Evolutionary conservation across 2,888 invertebrate species (phyloP), one percentile per base, ranked within the genome.

Genomic region (Prosapia bicincta): DNA sequence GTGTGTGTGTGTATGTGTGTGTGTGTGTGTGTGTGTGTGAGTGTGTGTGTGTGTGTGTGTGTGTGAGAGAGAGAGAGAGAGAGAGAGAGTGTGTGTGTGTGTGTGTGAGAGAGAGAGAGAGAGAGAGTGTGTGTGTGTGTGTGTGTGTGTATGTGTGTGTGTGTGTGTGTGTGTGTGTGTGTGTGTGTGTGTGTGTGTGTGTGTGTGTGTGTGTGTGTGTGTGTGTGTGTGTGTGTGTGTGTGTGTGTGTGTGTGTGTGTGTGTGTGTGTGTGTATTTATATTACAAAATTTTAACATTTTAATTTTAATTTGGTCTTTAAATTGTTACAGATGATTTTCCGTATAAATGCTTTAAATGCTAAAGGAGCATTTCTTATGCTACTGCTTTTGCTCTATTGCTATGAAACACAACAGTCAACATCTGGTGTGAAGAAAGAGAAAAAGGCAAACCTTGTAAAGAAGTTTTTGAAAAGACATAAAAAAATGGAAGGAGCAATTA

Each of bases 401-500:
- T 20, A 20, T n/a, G 54, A 54, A 9, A 20, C 54, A 54, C 20
- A 20, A 20, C 54, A 54, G 54, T 54, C 54, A 20, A 54, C 3
- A 13, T 5, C 2, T 54, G 54, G 20, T 3, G 20, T 54, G 3
- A 54, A 20, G 54, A 38, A 73, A 32, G 73, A 68, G 67, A 73
- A 73, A 79, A 87, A 86, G 79, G 90, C 90, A 0, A 86, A 87
- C 28, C 87, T 92, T 77, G 87, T 93, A 20, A 91, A 89, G 82
- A 91, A 89, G 81, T 88, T 94, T 80, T 85, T 93, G 79, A 92
- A 92, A 81, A 89, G 90, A 77, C 85, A 91, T 77, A 92, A 90
- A 83, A 89, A 91, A 83, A 87, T 90, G 80, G 94, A 95, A 81
- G 94, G 93, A 10, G 90, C 89, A 76, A 83, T 94, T 23, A 90